Evolutionary conservation across 2,113 vertebrate genomes (phyloP).

Genomic region (Gallinago paraguaiae): DNA sequence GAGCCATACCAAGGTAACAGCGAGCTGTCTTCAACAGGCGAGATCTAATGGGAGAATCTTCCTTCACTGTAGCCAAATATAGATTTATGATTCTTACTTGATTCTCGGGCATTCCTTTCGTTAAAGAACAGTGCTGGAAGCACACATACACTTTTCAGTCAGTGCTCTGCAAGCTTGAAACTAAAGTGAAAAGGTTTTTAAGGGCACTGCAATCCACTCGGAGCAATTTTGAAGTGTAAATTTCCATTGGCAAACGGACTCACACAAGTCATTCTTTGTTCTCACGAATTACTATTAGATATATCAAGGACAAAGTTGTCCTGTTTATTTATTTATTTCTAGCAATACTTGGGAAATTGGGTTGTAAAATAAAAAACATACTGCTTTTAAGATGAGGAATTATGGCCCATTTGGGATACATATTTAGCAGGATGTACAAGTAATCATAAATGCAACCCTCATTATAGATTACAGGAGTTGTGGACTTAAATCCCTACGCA

Average conservation of each 20-base stretch:
- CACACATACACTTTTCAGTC: slow-evolving; percentile 27
- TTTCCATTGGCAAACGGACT: slow-evolving; percentile 55
- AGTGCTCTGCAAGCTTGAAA: not conserved
- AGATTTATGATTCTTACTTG: not conserved
- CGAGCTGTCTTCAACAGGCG: not conserved
- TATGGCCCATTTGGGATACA: not conserved
- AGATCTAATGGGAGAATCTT: not conserved
- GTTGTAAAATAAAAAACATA: not conserved
- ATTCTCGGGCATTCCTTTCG: not conserved
- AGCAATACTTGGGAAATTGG: not conserved
- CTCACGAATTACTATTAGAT: slow-evolving; percentile 15
- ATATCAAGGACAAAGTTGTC: slow-evolving; percentile 16
- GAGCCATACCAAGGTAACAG: not conserved
- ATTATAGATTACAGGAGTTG: not conserved
- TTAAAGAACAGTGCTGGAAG: slow-evolving; percentile 41
- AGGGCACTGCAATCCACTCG: not conserved
- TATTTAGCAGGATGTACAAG: not conserved
- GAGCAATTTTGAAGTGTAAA: slow-evolving; percentile 49
- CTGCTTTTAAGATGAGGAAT: not conserved
- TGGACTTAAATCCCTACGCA: not conserved
- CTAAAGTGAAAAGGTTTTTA: slow-evolving; percentile 43
- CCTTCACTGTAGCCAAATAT: not conserved
- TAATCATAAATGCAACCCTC: not conserved
- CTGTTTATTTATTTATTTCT: slow-evolving; percentile 40
- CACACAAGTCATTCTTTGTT: slow-evolving; percentile 40